These are phyloP conservation scores for Mormyrus proboscirostris DNA, from an alignment of 2,797 vertebrate genomes.

Conservation along the genomic window DNA sequence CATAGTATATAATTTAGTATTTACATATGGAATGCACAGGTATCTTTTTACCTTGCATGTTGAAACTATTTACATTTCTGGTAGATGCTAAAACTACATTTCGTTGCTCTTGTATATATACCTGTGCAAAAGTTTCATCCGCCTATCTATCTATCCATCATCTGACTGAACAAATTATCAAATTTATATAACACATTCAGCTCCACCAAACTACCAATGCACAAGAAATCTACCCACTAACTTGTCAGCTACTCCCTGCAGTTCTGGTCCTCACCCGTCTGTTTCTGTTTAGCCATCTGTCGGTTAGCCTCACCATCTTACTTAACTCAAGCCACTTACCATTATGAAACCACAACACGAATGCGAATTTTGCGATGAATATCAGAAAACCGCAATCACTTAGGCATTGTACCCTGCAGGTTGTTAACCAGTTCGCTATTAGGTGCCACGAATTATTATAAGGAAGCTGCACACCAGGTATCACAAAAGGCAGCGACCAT, in stretches of 20 bases:
- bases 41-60: not conserved
- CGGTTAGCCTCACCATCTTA: not conserved
- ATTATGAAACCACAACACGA: not conserved
- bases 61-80: not conserved
- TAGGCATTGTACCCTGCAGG: not conserved
- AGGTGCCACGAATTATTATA: not conserved
- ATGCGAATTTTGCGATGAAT: not conserved
- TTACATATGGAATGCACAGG: not conserved
- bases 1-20: not conserved
- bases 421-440: not conserved
- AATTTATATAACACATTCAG: not conserved
- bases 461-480: slow-evolving; percentile 7
- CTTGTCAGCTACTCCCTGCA: not conserved
- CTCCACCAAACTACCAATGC: not conserved
- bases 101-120: not conserved
- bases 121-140: not conserved
- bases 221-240: not conserved
- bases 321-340: slow-evolving; percentile 22
- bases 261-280: not conserved
- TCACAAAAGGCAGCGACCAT: slow-evolving; percentile 40
- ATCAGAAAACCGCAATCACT: not conserved
- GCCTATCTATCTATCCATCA: not conserved
- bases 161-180: not conserved
- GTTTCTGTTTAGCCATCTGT: not conserved
- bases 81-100: not conserved